These are phyloP conservation scores for Passerina amoena DNA, from an alignment of 2,113 vertebrate species.

Conservation along the genomic window DNA sequence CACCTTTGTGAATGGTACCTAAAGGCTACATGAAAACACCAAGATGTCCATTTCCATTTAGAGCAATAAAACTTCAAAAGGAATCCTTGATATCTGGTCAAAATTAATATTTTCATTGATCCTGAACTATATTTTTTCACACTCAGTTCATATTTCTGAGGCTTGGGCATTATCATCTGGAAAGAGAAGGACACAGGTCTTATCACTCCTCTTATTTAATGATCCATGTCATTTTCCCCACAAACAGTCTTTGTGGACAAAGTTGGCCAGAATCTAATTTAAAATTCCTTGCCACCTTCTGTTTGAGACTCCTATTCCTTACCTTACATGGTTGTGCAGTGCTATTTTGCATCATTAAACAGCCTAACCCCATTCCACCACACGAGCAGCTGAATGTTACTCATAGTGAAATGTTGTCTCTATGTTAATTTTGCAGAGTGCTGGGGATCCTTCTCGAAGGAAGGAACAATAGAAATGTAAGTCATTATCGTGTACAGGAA, in stretches of 20 bases:
- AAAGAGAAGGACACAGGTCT: not conserved
- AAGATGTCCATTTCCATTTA: not conserved
- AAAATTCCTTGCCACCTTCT: not conserved
- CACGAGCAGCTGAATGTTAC: not conserved
- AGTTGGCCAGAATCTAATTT: not conserved
- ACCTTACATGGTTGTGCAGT: not conserved
- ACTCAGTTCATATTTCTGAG: not conserved
- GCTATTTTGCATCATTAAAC: not conserved
- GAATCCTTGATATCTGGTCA: not conserved
- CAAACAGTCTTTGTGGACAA: not conserved
- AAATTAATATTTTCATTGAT: not conserved
- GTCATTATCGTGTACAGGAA: not conserved
- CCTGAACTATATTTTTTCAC: not conserved
- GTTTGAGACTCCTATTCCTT: not conserved
- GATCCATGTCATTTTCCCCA: not conserved
- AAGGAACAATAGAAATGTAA: conserved; percentile 31
- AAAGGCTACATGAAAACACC: not conserved
- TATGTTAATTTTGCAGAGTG: conserved; percentile 21
- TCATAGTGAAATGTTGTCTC: not conserved
- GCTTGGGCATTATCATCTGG: not conserved
- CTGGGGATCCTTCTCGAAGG: conserved; percentile 28
- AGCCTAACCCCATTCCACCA: not conserved
- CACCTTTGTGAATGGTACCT: not conserved
- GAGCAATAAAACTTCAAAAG: not conserved
- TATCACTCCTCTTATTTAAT: not conserved